Evolutionary conservation across 2,888 invertebrate species (phyloP).

Genomic region (Agrotis segetum): DNA sequence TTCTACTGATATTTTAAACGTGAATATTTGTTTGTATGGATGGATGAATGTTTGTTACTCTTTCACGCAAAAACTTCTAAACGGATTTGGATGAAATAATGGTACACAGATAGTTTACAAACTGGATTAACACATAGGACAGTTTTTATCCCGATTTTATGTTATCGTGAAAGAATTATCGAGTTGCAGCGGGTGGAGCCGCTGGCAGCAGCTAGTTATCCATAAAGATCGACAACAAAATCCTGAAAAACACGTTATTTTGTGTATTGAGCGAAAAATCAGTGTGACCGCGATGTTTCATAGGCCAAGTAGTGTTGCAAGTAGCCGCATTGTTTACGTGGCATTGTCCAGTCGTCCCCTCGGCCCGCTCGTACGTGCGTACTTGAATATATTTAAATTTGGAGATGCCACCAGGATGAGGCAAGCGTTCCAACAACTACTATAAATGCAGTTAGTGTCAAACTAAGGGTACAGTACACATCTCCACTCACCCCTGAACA

Average conservation of each 20-base stretch:
- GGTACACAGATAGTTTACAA: too few species aligned
- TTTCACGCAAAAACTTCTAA: too few species aligned
- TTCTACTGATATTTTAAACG: background rate
- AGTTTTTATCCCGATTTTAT: too few species aligned
- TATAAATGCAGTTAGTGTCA: constrained; percentile 85
- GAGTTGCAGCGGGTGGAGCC: too few species aligned
- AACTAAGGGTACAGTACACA: constrained; percentile 86
- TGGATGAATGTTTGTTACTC: too few species aligned
- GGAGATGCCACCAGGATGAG: constrained; percentile 89
- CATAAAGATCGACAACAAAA: constrained; percentile 71
- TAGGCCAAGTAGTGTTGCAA: constrained; percentile 85
- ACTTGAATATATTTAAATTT: constrained; percentile 91
- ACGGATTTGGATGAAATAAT: too few species aligned
- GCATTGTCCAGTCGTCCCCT: constrained; percentile 87
- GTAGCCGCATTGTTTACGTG: constrained; percentile 85
- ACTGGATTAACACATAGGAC: too few species aligned
- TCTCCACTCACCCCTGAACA: constrained; percentile 83
- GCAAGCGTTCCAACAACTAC: constrained; percentile 82
- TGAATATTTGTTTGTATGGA: too few species aligned
- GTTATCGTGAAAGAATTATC: too few species aligned
- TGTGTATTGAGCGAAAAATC: constrained; percentile 76
- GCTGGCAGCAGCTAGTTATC: constrained; percentile 31
- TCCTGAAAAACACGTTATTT: constrained; percentile 74
- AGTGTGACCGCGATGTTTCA: constrained; percentile 84
- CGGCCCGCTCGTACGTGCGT: constrained; percentile 87